Base-by-base conservation (phyloP, 2,888 invertebrate genomes). In the Aleiodes testaceus region DNA sequence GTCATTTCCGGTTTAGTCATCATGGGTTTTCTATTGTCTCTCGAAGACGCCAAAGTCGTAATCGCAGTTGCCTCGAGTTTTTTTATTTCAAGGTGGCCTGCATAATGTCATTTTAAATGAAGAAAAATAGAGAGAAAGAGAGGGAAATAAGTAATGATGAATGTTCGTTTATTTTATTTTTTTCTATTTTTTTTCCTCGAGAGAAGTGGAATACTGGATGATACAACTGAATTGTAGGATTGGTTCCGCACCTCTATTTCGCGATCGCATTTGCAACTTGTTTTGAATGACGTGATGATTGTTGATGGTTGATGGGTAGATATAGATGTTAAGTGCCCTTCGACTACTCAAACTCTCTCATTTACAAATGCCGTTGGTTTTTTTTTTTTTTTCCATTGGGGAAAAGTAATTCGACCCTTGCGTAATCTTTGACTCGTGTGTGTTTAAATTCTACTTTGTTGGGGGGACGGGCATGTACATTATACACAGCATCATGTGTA, bases 1-100 rank as follows among this genome's bases (percentile, higher is more conserved):
- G 66, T 73, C 75, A 69, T 72, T 77, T 77, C 74, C 74, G 74
- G 76, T 74, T 74, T 71, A 72, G 75, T 75, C 76, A 73, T 74
- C 69, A 50, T 36, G 71, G 65, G 63, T 72, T 73, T 65, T 72
- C 74, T 68, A 77, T 77, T 77, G 75, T 77, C 74, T 77, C 74
- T 30, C 44, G 59, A 11, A 9, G 26, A 61, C 50, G 66, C 67
- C 74, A 74, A 74, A 77, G 75, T 73, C 77, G 77, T 76, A 77
- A 76, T 77, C 74, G 70, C 71, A 70, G 75, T 77, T 76, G 75
- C 72, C 59, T 66, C 70, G 59, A 55, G 71, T 71, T 72, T 42
- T 72, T 70, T 70, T 69, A 74, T 77, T 77, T 76, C 77, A 76
- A 77, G 76, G 77, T 77, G 74, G 76, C 74, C 75, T 74, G 77